These are phyloP conservation scores for Apostichopus leukothele DNA, from an alignment of 53 echinoderm and acorn worm genomes.

Conservation along the genomic window DNA sequence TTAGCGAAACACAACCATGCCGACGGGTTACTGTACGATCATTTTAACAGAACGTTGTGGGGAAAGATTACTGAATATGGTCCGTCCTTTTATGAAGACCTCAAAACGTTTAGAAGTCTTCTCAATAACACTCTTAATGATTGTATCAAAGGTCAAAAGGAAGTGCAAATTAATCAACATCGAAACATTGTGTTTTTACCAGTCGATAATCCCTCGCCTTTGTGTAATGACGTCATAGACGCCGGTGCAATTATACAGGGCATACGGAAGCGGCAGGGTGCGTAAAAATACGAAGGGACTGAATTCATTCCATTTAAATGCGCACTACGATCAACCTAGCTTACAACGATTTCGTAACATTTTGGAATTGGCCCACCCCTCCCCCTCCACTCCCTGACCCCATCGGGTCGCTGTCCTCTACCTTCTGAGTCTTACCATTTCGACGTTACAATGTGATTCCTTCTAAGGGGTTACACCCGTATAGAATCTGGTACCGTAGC, in stretches of 20 bases:
- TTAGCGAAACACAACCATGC: slow-evolving; percentile 61
- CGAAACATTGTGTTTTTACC: neutral
- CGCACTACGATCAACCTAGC: too few species aligned
- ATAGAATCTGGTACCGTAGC: too few species aligned
- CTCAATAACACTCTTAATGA: slow-evolving; percentile 23
- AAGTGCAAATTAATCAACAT: neutral
- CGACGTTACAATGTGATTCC: too few species aligned
- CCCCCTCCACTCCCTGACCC: too few species aligned
- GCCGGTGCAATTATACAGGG: neutral
- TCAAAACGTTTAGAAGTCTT: slow-evolving; percentile 52
- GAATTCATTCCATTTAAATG: too few species aligned
- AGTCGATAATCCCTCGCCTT: neutral
- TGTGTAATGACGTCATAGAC: slow-evolving; percentile 13
- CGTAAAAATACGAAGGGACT: neutral
- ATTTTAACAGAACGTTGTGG: slow-evolving; percentile 71
- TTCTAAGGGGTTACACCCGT: too few species aligned
- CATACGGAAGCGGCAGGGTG: neutral
- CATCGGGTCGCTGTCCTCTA: too few species aligned
- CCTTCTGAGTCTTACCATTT: too few species aligned
- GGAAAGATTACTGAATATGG: slow-evolving; percentile 59
- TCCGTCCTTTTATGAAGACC: slow-evolving; percentile 53
- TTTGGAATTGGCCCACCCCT: too few species aligned
- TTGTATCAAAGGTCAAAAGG: slow-evolving; percentile 23
- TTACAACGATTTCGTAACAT: too few species aligned
- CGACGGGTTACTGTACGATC: slow-evolving; percentile 55